Conservation (phyloP, 2,113 vertebrate genomes). For the Morone saxatilis region DNA sequence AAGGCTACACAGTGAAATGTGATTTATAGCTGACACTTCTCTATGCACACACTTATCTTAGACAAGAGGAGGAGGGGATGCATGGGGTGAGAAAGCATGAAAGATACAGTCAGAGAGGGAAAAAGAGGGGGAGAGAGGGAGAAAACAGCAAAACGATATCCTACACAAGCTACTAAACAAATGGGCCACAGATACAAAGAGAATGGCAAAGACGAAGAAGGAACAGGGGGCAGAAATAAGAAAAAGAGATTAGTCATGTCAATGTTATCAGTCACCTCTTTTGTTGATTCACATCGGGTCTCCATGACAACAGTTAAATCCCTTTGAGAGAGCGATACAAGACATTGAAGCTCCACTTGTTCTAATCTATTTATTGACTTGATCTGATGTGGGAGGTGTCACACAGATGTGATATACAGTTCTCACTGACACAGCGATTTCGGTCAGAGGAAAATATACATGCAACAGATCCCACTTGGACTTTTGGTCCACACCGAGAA, state of each 20-base stretch:
- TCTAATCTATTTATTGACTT: conserved; percentile 70
- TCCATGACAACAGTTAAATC: conserved; percentile 81
- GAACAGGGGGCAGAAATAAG: conserved; percentile 75
- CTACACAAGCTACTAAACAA: conserved; percentile 73
- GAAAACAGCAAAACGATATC: conserved; percentile 60
- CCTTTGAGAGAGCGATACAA: conserved; percentile 65
- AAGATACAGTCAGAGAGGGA: conserved; percentile 61
- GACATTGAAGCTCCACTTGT: conserved; percentile 65
- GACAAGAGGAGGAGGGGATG: conserved; percentile 77
- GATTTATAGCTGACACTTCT: conserved; percentile 82
- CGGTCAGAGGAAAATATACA: conserved; percentile 26
- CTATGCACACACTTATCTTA: conserved; percentile 82
- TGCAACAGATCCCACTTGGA: conserved; percentile 37
- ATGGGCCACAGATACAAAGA: conserved; percentile 76
- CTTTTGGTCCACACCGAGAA: conserved; percentile 23
- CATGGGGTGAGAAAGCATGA: conserved; percentile 76
- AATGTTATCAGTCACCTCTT: conserved; percentile 88
- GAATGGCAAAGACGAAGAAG: conserved; percentile 70
- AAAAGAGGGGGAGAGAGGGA: not conserved
- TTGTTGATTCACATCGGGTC: conserved; percentile 83
- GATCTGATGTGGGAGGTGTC: conserved; percentile 62
- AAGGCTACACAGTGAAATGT: conserved; percentile 79
- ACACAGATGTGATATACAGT: conserved; percentile 49
- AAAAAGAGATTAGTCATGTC: conserved; percentile 87
- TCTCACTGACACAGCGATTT: conserved; percentile 37